Base-by-base conservation (phyloP, 2,113 vertebrate species). In the Hemichromis elongatus region DNA sequence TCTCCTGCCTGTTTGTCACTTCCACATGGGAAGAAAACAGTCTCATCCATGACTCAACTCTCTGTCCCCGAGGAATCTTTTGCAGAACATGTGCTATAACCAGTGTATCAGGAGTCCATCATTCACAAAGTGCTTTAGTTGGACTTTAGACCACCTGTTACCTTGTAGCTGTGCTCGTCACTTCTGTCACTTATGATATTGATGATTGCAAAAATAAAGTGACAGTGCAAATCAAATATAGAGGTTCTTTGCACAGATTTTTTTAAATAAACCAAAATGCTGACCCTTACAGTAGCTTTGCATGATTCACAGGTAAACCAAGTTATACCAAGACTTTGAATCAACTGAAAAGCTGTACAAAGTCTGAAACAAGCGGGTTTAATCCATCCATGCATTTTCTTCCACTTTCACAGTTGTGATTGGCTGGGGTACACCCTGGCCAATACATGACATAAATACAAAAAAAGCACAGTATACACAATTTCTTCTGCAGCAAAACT, bases 31-130 rank as follows among this genome's bases (percentile, higher is more conserved):
- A 85, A 56, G 42, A 77, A 63, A 28, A 52, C 9, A 5, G 21
- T 9, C 59, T 88, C 45, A 21, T 56, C 28, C 47, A 8, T 79
- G 85, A 89, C 53, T 85, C 81, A 84, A 37, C 63, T 16, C 42
- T n/a, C 80, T 87, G 84, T 52, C 47, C 55, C 19, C 4, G 21
- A 55, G 6, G 37, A 63, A 75, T 75, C 9, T 30, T 50, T 50
- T 75, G 68, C 14, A 73, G 42, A 73, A 50, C 68, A 50, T 30
- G 42, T 75, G 70, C 70, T 75, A n/a, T 0, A 2, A 11, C 26
- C 26, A 1, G 45, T 45, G 12, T 33, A 45, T 19, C 11, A 9
- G 54, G n/a, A 66, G 8, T 26, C 40, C 3, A 1, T 82, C 24
- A n/a, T 81, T 87, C 7, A 78, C 35, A 68, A 85, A 53, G 52